phyloP scores from a whole-genome alignment of 2,797 vertebrate species.

The Siniperca undulata region DNA sequence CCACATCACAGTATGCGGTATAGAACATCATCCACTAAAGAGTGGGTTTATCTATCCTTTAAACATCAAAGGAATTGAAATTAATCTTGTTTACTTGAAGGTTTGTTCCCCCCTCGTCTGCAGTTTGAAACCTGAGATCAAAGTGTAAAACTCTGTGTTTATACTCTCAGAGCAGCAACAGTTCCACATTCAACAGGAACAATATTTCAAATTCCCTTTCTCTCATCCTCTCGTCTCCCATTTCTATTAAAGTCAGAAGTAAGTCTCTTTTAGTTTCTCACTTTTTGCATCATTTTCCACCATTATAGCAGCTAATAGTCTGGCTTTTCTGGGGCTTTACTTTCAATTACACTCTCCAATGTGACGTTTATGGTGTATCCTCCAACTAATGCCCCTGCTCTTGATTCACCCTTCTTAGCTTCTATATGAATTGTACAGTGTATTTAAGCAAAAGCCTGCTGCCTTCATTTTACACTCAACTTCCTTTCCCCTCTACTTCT shows the following conservation, averaged over 20 bases:
- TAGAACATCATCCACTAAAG: constrained; percentile 28
- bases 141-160: constrained; percentile 55
- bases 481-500: constrained; percentile 3
- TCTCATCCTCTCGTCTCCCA: constrained; percentile 39
- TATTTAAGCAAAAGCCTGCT: constrained; percentile 37
- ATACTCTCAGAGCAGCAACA: constrained; percentile 33
- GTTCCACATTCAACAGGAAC: constrained; percentile 41
- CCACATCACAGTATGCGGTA: constrained; percentile 21
- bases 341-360: constrained; percentile 58
- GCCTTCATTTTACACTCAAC: constrained; percentile 38
- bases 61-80: constrained; percentile 59
- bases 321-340: constrained; percentile 55
- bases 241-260: constrained; percentile 43
- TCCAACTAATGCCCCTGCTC: constrained; percentile 48
- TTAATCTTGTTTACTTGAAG: constrained; percentile 65
- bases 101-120: constrained; percentile 19
- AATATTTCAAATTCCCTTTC: constrained; percentile 54
- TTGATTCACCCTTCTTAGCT: constrained; percentile 35
- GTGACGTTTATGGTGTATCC: constrained; percentile 58
- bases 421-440: constrained; percentile 49
- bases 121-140: constrained; percentile 59
- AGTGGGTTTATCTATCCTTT: constrained; percentile 42
- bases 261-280: constrained; percentile 51
- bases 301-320: constrained; percentile 56
- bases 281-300: constrained; percentile 65